Base-by-base conservation (phyloP, 2,888 invertebrate species). In the Sinodicranocentrus sp. region DNA sequence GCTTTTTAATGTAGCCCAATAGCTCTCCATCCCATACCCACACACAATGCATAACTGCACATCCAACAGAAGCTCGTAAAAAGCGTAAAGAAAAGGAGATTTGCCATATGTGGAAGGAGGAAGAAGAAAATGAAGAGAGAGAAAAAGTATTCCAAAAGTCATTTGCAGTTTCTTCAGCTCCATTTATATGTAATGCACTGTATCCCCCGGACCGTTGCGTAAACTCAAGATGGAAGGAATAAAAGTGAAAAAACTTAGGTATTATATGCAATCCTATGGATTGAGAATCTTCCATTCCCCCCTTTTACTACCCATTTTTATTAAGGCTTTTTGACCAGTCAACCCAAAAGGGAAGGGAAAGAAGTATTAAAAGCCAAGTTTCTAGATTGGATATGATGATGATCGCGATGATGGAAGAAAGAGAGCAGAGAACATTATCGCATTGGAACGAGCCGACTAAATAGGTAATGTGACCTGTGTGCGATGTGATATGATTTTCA, bases 151-250 rank as follows among this genome's bases (percentile, higher is more conserved):
- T 63, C 33, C 33, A 33, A 63, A 63, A 63, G 63, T 63, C 33
- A 63, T 63, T 63, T 63, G 63, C 63, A 63, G 63, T 63, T 63
- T 33, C 33, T 63, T 63, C 63, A 28, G 33, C 63, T 17, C 63
- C 63, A 63, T 63, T 63, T 63, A 63, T 28, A 33, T 25, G 19
- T 63, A 63, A 63, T 63, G 63, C 63, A 63, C 63, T 63, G 63
- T 17, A 33, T 63, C 28, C 13, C n/a, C 33, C 33, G 63, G 17
- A 33, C 33, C 25, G 25, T 52, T 39, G 39, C 5, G 39, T 39
- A n/a, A n/a, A n/a, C n/a, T 48, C 48, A 48, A 48, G 15, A 2
- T 48, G 10, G 15, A 48, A 48, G 10, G 6, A 48, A 48, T 48
- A 48, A 48, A 48, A 3, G n/a, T 48, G 33, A 33, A 33, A 33